Evolutionary conservation across 2,888 invertebrate species (phyloP).

Genomic region (Nemurella pictetii): DNA sequence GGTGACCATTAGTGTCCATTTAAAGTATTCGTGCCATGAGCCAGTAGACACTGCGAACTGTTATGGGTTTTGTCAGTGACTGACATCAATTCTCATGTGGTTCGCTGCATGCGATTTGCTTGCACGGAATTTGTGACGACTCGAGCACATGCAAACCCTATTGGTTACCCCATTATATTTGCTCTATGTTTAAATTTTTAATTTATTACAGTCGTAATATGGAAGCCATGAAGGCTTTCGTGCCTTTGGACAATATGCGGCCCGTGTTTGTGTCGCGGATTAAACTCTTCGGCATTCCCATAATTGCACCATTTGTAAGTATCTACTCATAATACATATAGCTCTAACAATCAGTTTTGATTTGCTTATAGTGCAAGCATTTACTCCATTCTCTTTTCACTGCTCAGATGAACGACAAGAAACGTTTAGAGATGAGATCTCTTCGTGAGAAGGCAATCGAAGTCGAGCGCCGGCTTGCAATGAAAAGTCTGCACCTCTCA

Average conservation of each 20-base stretch:
- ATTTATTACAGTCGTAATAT: background rate
- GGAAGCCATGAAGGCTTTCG: background rate
- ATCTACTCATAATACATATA: too few relatives aligned
- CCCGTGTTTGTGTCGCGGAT: background rate
- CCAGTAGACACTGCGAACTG: background rate
- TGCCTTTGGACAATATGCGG: background rate
- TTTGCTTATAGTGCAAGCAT: background rate
- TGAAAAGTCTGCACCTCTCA: background rate
- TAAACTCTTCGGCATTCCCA: background rate
- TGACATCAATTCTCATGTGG: background rate
- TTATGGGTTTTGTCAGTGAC: background rate
- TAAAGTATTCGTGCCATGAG: background rate
- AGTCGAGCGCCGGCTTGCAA: background rate
- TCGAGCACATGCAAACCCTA: background rate
- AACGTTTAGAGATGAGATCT: background rate
- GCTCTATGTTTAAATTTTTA: background rate
- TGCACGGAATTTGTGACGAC: background rate
- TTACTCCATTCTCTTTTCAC: background rate
- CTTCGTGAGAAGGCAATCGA: background rate
- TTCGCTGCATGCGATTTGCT: background rate
- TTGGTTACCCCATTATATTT: background rate
- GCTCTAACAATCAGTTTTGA: too few relatives aligned
- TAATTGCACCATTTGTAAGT: background rate
- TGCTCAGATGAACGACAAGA: background rate
- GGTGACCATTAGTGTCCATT: background rate